Evolutionary conservation across 2,113 vertebrate species (phyloP).

Genomic region (Cyanoramphus novaezelandiae): DNA sequence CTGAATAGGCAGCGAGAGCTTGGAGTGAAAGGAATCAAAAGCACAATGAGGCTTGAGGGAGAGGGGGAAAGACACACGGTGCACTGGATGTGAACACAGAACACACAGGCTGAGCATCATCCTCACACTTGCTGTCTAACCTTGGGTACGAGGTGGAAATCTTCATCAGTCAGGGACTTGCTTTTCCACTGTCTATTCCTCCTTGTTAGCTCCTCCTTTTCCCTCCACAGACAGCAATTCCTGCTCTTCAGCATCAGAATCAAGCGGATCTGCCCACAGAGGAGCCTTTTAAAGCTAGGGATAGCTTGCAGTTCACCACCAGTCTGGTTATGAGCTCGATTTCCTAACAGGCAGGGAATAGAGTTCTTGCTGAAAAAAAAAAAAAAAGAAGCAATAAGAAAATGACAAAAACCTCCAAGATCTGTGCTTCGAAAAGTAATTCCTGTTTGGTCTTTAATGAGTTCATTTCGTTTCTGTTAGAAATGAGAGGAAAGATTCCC

Average conservation of each 20-base stretch:
- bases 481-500: background rate
- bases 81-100: background rate
- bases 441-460: background rate
- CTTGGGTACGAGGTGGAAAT: background rate
- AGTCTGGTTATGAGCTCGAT: background rate
- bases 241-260: background rate
- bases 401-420: background rate
- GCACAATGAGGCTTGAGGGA: background rate
- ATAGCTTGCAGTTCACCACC: background rate
- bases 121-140: background rate
- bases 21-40: background rate
- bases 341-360: fast-evolving
- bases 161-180: background rate
- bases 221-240: background rate
- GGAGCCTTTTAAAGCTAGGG: background rate
- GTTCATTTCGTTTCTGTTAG: background rate
- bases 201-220: background rate
- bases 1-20: background rate
- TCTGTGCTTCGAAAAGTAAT: background rate
- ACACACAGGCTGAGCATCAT: background rate
- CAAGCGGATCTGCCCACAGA: background rate
- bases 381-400: background rate
- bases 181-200: background rate
- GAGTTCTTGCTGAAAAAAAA: background rate
- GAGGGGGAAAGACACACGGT: fast-evolving